Evolutionary conservation across 2,888 invertebrate species (phyloP), one percentile per base, ranked within the genome.

Genomic region (Dysmachus trigonus): DNA sequence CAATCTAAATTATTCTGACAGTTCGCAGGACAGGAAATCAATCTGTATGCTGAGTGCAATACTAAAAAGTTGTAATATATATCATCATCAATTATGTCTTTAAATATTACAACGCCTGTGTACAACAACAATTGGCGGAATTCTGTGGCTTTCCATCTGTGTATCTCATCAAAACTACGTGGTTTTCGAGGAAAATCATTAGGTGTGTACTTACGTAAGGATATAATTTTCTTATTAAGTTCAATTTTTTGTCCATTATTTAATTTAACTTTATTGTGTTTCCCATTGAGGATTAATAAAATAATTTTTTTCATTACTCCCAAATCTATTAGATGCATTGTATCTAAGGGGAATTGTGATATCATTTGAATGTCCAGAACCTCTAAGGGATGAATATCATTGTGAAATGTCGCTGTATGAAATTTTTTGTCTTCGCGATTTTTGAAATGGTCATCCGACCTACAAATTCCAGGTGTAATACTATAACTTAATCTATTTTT

Each of bases 181-280:
- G 87, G 86, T 79, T 87, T 86, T 86, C 87, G 87, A 15, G 62
- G 22, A 51, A 88, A 88, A 13, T 88, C 88, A 13, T 86, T 83
- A 0, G 88, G 38, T 10, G 38, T 38, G 10, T 51, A 51, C 18
- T 51, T 51, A 4, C 15, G 1, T n/a, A 51, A 18, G 81, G 2
- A 88, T 87, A 35, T 72, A 30, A 72, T 72, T 72, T 15, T 72
- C 15, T 72, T 30, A 30, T 62, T 72, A 1, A 51, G 8, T 51
- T 51, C 18, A 18, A 51, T 18, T 51, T n/a, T 51, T 51, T 51
- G 51, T 51, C 18, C 5, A 51, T 18, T 15, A 51, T 51, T 51
- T 51, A 51, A n/a, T 51, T 51, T 51, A 15, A 15, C 18, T 51
- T 51, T 51, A 4, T 51, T 51, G 7, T 51, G 51, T n/a, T 47